Percentiles rank a stretch among this genome's conserved stretches.
These are phyloP conservation scores for Streblospio benedicti DNA, from an alignment of 1,140 invertebrate genomes.

Conservation along the genomic window DNA sequence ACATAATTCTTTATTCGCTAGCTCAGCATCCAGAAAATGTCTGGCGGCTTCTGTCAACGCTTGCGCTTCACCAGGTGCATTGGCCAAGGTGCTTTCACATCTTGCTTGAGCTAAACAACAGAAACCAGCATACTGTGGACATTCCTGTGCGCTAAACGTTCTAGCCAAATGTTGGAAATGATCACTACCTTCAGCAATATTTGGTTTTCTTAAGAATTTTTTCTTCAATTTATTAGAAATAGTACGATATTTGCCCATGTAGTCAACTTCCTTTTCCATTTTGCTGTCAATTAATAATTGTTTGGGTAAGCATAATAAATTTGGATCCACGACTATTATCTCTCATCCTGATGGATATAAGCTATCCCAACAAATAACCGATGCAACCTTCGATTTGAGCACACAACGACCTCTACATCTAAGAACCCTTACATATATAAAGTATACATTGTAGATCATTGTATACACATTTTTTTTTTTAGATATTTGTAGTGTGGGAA, in stretches of 20 bases:
- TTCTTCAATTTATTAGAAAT: constrained; percentile 45
- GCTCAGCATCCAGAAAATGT: constrained; percentile 64
- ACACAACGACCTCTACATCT: too few relatives aligned
- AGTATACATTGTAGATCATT: too few relatives aligned
- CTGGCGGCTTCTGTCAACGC: constrained; percentile 62
- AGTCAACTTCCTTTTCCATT: constrained; percentile 43
- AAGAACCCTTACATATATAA: too few relatives aligned
- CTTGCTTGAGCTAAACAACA: constrained; percentile 61
- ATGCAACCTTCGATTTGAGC: too few relatives aligned
- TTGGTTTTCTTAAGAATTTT: constrained; percentile 48
- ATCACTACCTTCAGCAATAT: constrained; percentile 49
- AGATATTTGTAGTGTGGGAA: too few relatives aligned
- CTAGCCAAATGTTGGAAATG: constrained; percentile 58
- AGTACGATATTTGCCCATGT: constrained; percentile 37
- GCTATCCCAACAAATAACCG: too few relatives aligned
- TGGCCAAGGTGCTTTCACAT: constrained; percentile 66
- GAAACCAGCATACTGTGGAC: constrained; percentile 67
- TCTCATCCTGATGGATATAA: too few relatives aligned
- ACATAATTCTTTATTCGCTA: constrained; percentile 55
- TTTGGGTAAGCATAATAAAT: too few relatives aligned
- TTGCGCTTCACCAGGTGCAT: constrained; percentile 61
- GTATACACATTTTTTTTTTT: too few relatives aligned
- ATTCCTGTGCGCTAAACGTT: constrained; percentile 63
- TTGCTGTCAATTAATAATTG: too few relatives aligned
- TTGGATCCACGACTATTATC: too few relatives aligned